Conservation (phyloP, 2,888 invertebrate species). For the Noctua pronuba region DNA sequence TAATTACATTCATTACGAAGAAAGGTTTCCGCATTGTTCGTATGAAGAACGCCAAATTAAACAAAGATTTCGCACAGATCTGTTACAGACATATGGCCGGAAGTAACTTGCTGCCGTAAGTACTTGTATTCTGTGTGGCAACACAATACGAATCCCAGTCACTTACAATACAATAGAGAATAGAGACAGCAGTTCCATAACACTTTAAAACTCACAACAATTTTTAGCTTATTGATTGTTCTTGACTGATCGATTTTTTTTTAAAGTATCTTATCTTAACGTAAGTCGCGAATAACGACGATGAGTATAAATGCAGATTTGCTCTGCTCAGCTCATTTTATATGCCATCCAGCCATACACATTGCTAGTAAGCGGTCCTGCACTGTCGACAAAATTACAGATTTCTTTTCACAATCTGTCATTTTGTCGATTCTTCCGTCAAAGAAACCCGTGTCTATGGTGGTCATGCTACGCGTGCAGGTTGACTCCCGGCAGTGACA, state of each 20-base stretch:
- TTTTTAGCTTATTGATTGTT: not conserved
- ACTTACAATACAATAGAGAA: too few relatives aligned
- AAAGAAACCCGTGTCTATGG: too few relatives aligned
- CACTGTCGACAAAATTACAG: too few relatives aligned
- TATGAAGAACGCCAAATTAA: conserved; percentile 93
- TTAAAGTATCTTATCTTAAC: too few relatives aligned
- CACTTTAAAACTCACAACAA: not conserved
- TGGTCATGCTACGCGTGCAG: too few relatives aligned
- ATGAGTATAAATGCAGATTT: not conserved
- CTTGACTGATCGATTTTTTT: not conserved
- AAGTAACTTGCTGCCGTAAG: conserved; percentile 91
- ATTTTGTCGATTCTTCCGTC: too few relatives aligned
- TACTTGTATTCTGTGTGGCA: conserved; percentile 51
- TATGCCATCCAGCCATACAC: not conserved
- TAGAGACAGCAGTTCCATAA: not conserved
- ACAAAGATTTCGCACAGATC: conserved; percentile 92
- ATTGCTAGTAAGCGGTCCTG: not conserved
- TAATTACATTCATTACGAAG: conserved; percentile 93
- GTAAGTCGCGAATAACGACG: not conserved
- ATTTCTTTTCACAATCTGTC: too few relatives aligned
- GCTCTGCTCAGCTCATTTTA: not conserved
- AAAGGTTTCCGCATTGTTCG: conserved; percentile 92
- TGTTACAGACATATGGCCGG: conserved; percentile 91
- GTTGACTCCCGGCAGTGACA: not conserved
- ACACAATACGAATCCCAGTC: not conserved